Percentiles rank a stretch among this genome's conserved stretches.
Conservation (phyloP, 2,888 invertebrate species). For the Pollenia amentaria region DNA sequence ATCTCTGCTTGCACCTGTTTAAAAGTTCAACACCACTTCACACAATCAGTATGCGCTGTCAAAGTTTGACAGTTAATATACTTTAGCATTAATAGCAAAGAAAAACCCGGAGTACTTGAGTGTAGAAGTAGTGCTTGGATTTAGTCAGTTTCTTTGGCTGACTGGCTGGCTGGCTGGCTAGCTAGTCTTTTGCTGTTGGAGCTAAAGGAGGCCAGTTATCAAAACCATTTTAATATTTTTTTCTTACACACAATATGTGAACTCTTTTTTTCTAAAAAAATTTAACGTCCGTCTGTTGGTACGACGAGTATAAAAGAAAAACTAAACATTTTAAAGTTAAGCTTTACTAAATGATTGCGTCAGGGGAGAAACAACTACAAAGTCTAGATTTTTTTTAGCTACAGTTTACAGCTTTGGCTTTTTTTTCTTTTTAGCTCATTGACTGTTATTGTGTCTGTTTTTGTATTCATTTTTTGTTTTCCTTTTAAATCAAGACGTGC, state of each 20-base stretch:
- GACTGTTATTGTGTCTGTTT: conserved; percentile 26
- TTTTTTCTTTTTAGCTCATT: conserved; percentile 46
- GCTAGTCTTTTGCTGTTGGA: conserved; percentile 36
- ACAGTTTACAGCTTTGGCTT: conserved; percentile 2
- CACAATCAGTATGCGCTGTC: conserved; percentile 78
- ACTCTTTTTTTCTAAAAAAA: conserved; percentile 42
- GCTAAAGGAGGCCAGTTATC: conserved; percentile 52
- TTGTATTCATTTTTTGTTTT: conserved; percentile 46
- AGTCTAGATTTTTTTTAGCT: conserved; percentile 58
- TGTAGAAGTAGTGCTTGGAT: conserved; percentile 16
- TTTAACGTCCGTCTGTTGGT: conserved; percentile 1
- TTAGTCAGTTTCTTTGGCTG: conserved; percentile 30
- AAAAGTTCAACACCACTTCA: conserved; percentile 75
- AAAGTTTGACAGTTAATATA: conserved; percentile 78
- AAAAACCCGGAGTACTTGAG: conserved; percentile 40
- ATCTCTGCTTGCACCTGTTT: conserved; percentile 76
- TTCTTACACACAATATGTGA: conserved; percentile 48
- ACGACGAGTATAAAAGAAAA: conserved; percentile 34
- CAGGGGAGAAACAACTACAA: conserved; percentile 74
- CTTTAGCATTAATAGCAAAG: conserved; percentile 77
- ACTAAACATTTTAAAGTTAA: conserved; percentile 68
- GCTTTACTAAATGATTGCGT: conserved; percentile 77
- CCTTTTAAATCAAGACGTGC: conserved; percentile 72
- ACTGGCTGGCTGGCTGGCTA: conserved; percentile 45
- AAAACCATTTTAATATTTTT: conserved; percentile 34